Evolutionary conservation across 2,797 vertebrate species (phyloP).

Genomic region (Sebastiscus albofasciatus): DNA sequence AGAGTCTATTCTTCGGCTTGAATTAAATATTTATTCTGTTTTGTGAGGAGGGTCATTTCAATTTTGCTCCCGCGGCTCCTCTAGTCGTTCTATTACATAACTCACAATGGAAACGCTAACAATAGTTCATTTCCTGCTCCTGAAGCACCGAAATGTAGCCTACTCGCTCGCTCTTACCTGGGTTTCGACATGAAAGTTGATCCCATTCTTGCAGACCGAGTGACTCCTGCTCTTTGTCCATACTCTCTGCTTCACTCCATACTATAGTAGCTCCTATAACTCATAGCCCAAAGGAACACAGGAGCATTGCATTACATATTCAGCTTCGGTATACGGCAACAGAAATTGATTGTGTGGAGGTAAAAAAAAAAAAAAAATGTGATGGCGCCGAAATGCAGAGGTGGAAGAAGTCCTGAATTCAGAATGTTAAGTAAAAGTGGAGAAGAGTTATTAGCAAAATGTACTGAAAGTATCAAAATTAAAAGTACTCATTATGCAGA

Average conservation of each 20-base stretch:
- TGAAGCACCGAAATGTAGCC: conserved; percentile 31
- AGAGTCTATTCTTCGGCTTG: conserved; percentile 53
- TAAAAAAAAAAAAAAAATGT: neutral
- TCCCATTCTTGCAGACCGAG: conserved; percentile 33
- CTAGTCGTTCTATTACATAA: conserved; percentile 51
- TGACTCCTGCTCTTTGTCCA: conserved; percentile 49
- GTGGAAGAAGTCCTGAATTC: too few relatives aligned
- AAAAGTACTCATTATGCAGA: too few relatives aligned
- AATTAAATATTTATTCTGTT: conserved; percentile 80
- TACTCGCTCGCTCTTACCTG: conserved; percentile 48
- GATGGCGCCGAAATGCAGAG: neutral
- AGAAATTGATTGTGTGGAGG: conserved; percentile 28
- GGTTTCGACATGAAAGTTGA: conserved; percentile 48
- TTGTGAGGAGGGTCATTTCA: conserved; percentile 71
- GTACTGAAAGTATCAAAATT: too few relatives aligned
- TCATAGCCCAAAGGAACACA: conserved; percentile 32
- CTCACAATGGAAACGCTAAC: conserved; percentile 63
- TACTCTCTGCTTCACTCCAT: conserved; percentile 14
- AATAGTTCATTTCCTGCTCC: conserved; percentile 68
- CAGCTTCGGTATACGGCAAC: conserved; percentile 15
- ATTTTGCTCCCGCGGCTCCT: conserved; percentile 59
- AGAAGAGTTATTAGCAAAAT: too few relatives aligned
- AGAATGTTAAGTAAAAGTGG: too few relatives aligned
- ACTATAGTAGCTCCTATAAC: conserved; percentile 21
- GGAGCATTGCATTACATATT: conserved; percentile 33